Evolutionary conservation across 2,888 invertebrate species (phyloP).

Genomic region (Athalia circularis): DNA sequence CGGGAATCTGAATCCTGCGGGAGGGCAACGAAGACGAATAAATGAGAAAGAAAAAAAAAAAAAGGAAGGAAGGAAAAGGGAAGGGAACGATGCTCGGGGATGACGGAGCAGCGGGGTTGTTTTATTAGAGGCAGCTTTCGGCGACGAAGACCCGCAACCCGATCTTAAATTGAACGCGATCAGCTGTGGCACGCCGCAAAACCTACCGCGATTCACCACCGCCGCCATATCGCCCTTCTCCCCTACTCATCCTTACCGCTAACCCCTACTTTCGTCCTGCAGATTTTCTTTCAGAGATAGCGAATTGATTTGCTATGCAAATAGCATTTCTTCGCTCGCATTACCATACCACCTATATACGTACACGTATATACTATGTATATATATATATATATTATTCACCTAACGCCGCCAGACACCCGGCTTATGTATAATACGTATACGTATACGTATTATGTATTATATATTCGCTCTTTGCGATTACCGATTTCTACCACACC

Average conservation of each 20-base stretch:
- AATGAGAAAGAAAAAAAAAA: too few species aligned
- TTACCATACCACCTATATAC: slow-evolving; percentile 22
- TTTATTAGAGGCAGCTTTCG: slow-evolving; percentile 28
- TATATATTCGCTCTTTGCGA: too few species aligned
- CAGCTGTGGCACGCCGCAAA: slow-evolving; percentile 41
- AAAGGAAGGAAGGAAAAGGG: too few species aligned
- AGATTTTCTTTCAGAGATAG: slow-evolving; percentile 37
- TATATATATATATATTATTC: neutral
- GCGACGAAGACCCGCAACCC: slow-evolving; percentile 24
- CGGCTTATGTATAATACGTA: too few species aligned
- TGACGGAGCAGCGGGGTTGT: slow-evolving; percentile 21
- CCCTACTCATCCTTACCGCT: neutral
- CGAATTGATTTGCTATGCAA: slow-evolving; percentile 66
- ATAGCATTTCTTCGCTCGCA: slow-evolving; percentile 55
- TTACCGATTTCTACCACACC: too few species aligned
- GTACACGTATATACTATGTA: neutral
- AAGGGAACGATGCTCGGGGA: neutral
- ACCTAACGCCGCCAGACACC: neutral
- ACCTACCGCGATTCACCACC: neutral
- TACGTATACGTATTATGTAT: too few species aligned
- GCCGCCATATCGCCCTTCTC: too few species aligned
- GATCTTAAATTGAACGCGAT: slow-evolving; percentile 42
- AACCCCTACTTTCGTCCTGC: neutral
- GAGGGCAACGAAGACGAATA: neutral
- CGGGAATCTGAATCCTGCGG: too few species aligned